These are phyloP conservation scores for Trachelus iudaicus DNA, from an alignment of 2,888 invertebrate species.

Conservation along the genomic window DNA sequence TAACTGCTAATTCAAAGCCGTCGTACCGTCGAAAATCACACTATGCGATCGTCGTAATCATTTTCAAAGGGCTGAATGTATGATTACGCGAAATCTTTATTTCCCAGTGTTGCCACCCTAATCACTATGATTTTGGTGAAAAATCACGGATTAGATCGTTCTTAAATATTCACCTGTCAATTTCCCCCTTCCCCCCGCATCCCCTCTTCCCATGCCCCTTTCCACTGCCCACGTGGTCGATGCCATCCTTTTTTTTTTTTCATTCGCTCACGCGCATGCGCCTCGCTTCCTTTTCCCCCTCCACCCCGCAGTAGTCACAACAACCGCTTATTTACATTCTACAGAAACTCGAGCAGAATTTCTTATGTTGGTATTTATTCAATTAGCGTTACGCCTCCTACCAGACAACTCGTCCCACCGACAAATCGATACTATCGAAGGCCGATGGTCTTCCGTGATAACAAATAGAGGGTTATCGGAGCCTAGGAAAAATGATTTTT, in stretches of 20 bases:
- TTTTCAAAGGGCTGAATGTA: not conserved
- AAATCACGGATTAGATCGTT: not conserved
- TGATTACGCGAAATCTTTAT: not conserved
- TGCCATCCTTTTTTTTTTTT: not conserved
- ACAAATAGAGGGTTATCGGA: not conserved
- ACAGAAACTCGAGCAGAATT: not conserved
- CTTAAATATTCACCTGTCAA: constrained; percentile 2
- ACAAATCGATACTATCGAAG: not conserved
- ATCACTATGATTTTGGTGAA: not conserved
- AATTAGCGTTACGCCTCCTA: not conserved
- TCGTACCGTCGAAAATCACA: not conserved
- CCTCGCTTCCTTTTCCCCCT: too few relatives aligned
- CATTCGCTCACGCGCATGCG: not conserved
- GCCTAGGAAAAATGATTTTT: too few relatives aligned
- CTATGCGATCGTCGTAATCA: not conserved
- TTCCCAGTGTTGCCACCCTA: not conserved
- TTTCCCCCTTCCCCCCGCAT: not conserved
- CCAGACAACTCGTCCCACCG: not conserved
- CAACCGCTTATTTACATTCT: not conserved
- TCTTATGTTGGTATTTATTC: not conserved
- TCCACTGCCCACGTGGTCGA: not conserved
- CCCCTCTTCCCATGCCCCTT: too few relatives aligned
- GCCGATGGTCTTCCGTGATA: not conserved
- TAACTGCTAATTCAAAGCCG: constrained; percentile 1
- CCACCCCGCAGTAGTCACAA: not conserved